These are phyloP conservation scores for Coleophora deauratella DNA, from an alignment of 2,888 invertebrate species.

Conservation along the genomic window DNA sequence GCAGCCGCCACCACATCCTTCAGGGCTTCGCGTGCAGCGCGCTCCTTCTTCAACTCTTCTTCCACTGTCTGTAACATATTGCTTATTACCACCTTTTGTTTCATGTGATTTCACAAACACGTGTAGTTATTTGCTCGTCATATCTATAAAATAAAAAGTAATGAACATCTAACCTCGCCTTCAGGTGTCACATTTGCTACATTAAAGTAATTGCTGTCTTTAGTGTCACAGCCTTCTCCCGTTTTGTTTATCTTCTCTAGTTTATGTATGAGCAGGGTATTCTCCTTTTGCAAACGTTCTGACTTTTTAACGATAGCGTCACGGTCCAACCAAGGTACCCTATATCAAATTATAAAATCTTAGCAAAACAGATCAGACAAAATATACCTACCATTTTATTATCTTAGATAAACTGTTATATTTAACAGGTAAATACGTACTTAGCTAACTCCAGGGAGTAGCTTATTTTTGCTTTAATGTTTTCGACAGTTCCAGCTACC, in stretches of 20 bases:
- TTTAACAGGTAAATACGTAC: constrained; percentile 24
- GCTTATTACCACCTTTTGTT: not conserved
- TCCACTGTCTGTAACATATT: constrained; percentile 25
- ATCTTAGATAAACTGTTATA: too few species aligned
- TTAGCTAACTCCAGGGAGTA: constrained; percentile 44
- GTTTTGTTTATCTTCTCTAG: constrained; percentile 36
- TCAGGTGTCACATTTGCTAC: too few species aligned
- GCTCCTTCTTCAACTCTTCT: constrained; percentile 51
- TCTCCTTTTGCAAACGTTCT: constrained; percentile 51
- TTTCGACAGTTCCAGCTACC: constrained; percentile 43
- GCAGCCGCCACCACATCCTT: constrained; percentile 53
- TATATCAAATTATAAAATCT: constrained; percentile 15
- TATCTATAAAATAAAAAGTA: too few species aligned
- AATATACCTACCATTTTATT: too few species aligned
- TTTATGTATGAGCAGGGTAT: constrained; percentile 41
- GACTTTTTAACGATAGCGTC: constrained; percentile 44
- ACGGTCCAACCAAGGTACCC: constrained; percentile 58
- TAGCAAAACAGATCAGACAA: too few species aligned
- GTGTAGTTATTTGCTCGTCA: too few species aligned
- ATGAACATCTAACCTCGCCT: too few species aligned
- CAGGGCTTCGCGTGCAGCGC: constrained; percentile 45
- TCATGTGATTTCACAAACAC: too few species aligned
- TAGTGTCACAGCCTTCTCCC: constrained; percentile 10
- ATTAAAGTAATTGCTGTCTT: too few species aligned
- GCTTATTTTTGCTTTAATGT: constrained; percentile 47